Conservation (phyloP, 2,888 invertebrate species). For the Xestia sexstrigata region DNA sequence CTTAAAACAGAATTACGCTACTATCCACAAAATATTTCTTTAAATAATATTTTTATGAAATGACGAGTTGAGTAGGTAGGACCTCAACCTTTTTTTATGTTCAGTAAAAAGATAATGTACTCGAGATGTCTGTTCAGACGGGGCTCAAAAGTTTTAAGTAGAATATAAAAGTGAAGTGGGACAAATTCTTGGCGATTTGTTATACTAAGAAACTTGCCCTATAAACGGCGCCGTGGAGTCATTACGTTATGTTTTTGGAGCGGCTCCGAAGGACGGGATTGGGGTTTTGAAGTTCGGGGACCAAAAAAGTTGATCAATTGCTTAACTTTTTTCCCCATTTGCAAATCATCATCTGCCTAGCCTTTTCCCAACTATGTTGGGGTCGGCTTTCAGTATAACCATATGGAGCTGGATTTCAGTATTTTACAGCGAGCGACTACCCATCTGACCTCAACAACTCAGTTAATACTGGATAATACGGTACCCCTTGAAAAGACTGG, state of each 20-base stretch:
- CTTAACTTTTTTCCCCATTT: background rate
- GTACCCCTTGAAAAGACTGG: background rate
- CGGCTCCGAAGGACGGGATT: slow-evolving; percentile 40
- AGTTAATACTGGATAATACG: background rate
- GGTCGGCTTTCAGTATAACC: background rate
- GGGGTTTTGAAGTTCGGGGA: background rate
- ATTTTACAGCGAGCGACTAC: background rate
- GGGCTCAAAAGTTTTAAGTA: slow-evolving; percentile 65
- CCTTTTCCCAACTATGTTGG: background rate
- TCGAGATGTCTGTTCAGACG: slow-evolving; percentile 46
- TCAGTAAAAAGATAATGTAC: slow-evolving; percentile 65
- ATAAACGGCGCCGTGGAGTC: slow-evolving; percentile 73
- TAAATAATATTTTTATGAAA: slow-evolving; percentile 48
- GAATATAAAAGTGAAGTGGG: slow-evolving; percentile 65
- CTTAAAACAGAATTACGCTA: background rate
- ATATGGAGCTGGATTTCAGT: background rate
- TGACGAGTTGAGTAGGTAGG: slow-evolving; percentile 40
- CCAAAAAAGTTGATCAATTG: background rate
- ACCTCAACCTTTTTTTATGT: slow-evolving; percentile 56
- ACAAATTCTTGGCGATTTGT: slow-evolving; percentile 72
- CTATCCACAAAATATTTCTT: slow-evolving; percentile 24
- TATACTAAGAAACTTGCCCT: slow-evolving; percentile 73
- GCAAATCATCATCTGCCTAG: background rate
- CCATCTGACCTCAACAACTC: background rate
- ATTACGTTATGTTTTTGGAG: slow-evolving; percentile 68